Evolutionary conservation across 2,888 invertebrate species (phyloP), one percentile per base, ranked within the genome.

Genomic region (Germaria angustata): DNA sequence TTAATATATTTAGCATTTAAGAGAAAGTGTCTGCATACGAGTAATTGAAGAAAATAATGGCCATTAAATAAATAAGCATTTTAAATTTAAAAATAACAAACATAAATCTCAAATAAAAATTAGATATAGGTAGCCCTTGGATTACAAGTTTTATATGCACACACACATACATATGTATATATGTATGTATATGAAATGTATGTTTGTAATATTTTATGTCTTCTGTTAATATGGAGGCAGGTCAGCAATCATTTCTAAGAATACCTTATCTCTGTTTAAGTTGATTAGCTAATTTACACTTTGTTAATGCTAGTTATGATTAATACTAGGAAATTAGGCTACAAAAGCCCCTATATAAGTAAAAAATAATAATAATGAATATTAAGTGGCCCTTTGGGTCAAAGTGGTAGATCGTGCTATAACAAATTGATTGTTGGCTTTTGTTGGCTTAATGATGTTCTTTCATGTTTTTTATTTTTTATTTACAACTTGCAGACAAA

Each of bases 211-310:
- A n/a, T 28, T 5, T 8, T 15, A 24, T 32, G 15, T 63, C 28
- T 24, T 15, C 32, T 8, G 20, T 34, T 34, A 8, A 46, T 20
- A 46, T 49, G n/a, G 34, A 46, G 22, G 34, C 46, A 65, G 34
- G 46, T 32, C 44, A 20, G 28, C 9, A 28, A 46, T 46, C 46
- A 46, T 20, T 36, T 8, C 22, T 20, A 34, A 39, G 22, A 41
- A 24, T n/a, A 24, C 13, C 2, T 5, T 5, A 2, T 15, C 13
- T 8, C 11, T 17, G 24, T 28, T 68, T 17, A 53, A 53, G 17
- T 28, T 68, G 39, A 68, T 53, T 53, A 53, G 11, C 24, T 68
- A 68, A 68, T 53, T 68, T 53, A 68, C 39, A 51, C 66, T 7
- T 36, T 53, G 28, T 68, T 51, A 68, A 68, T 68, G 24, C 8